These are phyloP conservation scores for Laterallus jamaicensis DNA, from an alignment of 2,113 vertebrate genomes.

Conservation along the genomic window DNA sequence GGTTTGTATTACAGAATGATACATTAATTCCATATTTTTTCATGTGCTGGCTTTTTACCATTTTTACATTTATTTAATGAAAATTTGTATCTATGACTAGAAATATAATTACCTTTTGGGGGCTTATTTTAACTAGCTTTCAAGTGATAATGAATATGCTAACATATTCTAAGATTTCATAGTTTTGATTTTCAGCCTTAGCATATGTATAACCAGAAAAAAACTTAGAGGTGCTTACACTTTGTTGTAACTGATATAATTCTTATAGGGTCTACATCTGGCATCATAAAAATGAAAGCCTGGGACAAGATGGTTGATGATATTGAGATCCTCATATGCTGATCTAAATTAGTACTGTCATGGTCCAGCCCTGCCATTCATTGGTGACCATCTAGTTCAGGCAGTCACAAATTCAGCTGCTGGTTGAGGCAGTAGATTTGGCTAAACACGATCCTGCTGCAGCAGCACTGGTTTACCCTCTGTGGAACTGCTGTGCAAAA, in stretches of 20 bases:
- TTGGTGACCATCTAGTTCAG: background rate
- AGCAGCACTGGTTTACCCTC: background rate
- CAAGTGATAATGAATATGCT: background rate
- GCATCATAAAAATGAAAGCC: background rate
- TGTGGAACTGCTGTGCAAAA: background rate
- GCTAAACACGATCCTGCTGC: background rate
- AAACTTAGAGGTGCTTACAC: background rate
- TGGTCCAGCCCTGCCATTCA: background rate
- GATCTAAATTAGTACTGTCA: background rate
- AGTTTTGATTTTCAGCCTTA: background rate
- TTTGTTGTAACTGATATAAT: background rate
- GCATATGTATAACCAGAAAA: background rate
- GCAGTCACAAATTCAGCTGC: background rate
- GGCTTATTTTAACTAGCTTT: constrained; percentile 5
- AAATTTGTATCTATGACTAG: background rate
- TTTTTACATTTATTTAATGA: background rate
- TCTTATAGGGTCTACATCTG: background rate
- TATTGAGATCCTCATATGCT: background rate
- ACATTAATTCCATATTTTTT: background rate
- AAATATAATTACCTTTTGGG: background rate
- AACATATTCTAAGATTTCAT: background rate
- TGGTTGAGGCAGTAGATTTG: background rate
- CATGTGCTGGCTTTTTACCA: background rate
- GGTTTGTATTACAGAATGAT: background rate
- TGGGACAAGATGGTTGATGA: background rate